phyloP scores from a whole-genome alignment of 2,888 invertebrate species.

The Drosophila helvetica region DNA sequence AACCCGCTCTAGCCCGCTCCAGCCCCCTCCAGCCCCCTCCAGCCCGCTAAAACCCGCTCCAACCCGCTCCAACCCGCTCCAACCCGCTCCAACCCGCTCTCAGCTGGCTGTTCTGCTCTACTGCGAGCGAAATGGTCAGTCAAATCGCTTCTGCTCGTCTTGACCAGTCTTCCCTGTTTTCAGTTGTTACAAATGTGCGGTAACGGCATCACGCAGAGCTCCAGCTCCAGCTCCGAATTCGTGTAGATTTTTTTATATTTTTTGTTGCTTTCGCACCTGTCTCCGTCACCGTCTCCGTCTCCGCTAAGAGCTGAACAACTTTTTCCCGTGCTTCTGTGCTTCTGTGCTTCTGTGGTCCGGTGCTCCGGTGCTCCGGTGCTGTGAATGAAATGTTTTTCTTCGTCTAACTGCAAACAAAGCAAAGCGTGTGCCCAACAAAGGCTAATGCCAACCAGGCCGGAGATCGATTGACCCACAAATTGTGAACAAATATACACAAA shows the following conservation, averaged over 20 bases:
- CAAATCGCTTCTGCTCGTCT: constrained; percentile 64
- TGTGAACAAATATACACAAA: background rate
- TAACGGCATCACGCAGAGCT: constrained; percentile 72
- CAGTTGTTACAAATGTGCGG: constrained; percentile 78
- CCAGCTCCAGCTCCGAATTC: constrained; percentile 12
- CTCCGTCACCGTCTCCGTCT: background rate
- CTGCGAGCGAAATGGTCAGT: constrained; percentile 74
- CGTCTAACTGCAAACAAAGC: constrained; percentile 41
- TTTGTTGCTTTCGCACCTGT: constrained; percentile 1
- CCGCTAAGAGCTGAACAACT: constrained; percentile 46
- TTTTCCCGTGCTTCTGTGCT: constrained; percentile 24
- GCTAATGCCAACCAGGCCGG: constrained; percentile 5
- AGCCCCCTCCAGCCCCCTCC: background rate
- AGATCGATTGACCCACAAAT: constrained; percentile 14
- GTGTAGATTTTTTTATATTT: constrained; percentile 9
- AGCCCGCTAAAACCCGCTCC: background rate
- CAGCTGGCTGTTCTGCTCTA: constrained; percentile 58
- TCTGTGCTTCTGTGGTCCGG: background rate
- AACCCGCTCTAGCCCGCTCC: background rate
- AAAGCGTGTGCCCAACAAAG: constrained; percentile 29
- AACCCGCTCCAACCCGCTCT: background rate
- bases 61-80: background rate
- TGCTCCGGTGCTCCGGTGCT: background rate
- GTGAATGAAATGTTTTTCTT: constrained; percentile 39
- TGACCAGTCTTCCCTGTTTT: constrained; percentile 54